These are phyloP conservation scores for Euleptes europaea DNA, from an alignment of 2,113 vertebrate species.

Conservation along the genomic window DNA sequence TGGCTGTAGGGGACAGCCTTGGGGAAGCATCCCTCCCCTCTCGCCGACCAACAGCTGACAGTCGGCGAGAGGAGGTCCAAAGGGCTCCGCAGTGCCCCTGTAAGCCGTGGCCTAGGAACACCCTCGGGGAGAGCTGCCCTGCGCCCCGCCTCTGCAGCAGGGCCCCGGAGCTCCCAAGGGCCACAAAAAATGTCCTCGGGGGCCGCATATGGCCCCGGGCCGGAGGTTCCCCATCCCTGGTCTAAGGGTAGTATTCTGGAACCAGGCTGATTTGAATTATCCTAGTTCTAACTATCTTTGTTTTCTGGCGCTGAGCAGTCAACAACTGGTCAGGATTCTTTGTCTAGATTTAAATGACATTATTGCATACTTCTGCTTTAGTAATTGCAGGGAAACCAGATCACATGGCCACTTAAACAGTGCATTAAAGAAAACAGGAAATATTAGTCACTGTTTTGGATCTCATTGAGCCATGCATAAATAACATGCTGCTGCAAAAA, in stretches of 20 bases:
- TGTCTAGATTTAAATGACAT: background rate
- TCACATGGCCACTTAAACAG: background rate
- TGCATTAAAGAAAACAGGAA: background rate
- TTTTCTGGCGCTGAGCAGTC: background rate
- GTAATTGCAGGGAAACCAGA: background rate
- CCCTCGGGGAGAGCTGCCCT: too few relatives aligned
- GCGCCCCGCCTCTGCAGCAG: too few relatives aligned
- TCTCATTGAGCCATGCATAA: background rate
- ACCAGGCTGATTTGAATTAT: background rate
- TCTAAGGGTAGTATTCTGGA: background rate
- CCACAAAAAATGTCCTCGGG: too few relatives aligned
- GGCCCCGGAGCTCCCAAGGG: too few relatives aligned
- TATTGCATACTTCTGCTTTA: background rate
- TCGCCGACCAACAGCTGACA: too few relatives aligned
- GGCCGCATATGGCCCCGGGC: too few relatives aligned
- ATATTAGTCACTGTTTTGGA: rapidly evolving
- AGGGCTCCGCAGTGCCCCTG: too few relatives aligned
- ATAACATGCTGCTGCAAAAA: background rate
- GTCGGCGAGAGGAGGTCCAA: too few relatives aligned
- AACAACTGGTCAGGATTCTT: background rate
- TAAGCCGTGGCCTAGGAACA: too few relatives aligned
- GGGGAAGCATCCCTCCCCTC: too few relatives aligned
- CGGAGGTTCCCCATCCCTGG: too few relatives aligned
- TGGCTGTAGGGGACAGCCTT: too few relatives aligned
- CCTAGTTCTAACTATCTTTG: background rate